A percentile compares a stretch with the other conserved stretches of the same genome.
Conservation (phyloP, 2,888 invertebrate species). For the Himalopsyche kuldschensis region DNA sequence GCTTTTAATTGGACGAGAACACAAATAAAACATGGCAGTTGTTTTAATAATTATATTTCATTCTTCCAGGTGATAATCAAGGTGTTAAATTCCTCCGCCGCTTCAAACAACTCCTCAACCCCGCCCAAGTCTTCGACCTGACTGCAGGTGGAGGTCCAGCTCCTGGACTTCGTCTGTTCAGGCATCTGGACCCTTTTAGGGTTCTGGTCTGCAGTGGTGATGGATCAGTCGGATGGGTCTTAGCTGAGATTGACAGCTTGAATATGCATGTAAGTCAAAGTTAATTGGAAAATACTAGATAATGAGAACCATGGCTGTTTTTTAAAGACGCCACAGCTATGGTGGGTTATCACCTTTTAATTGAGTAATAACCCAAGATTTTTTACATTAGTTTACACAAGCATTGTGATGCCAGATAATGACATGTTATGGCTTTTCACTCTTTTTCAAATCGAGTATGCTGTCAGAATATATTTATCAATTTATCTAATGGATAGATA, state of each 20-base stretch:
- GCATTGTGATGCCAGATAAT: too few species aligned
- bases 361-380: too few species aligned
- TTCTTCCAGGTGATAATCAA: slow-evolving; percentile 83
- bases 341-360: too few species aligned
- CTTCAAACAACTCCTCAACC: slow-evolving; percentile 93
- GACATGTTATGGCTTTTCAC: too few species aligned
- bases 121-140: slow-evolving; percentile 96
- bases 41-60: not conserved
- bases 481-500: too few species aligned
- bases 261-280: slow-evolving; percentile 83
- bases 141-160: slow-evolving; percentile 82
- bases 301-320: too few species aligned
- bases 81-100: slow-evolving; percentile 93
- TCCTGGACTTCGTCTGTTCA: slow-evolving; percentile 81
- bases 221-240: slow-evolving; percentile 97
- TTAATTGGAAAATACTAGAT: not conserved
- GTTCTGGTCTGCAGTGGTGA: slow-evolving; percentile 97
- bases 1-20: too few species aligned
- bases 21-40: not conserved
- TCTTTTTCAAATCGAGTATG: too few species aligned
- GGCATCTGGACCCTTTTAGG: slow-evolving; percentile 93
- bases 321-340: too few species aligned
- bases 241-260: slow-evolving; percentile 92
- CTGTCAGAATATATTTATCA: too few species aligned
- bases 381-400: too few species aligned